Percentiles rank a stretch among this genome's conserved stretches.
phyloP scores from a whole-genome alignment of 1,140 invertebrate genomes.

The Acromyrmex heyeri region DNA sequence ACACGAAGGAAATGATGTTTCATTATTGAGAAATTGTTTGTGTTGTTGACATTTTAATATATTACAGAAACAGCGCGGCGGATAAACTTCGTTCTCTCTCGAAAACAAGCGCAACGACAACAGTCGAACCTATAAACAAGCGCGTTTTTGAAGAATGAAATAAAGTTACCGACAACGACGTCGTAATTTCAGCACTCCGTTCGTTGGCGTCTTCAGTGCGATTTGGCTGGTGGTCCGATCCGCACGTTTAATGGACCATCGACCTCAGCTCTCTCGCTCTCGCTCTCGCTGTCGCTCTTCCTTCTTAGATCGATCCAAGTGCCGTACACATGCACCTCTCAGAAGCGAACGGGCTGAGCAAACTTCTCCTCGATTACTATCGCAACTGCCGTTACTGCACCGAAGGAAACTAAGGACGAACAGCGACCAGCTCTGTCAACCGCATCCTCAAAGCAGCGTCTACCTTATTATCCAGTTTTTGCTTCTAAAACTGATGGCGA shows the following conservation, averaged over 20 bases:
- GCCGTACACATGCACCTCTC: constrained; percentile 34
- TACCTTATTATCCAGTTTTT: constrained; percentile 57
- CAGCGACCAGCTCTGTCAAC: constrained; percentile 45
- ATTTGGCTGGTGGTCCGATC: constrained; percentile 54
- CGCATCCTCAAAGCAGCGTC: constrained; percentile 49
- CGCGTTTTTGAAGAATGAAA: not conserved
- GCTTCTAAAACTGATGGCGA: not conserved
- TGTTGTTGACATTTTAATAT: not conserved
- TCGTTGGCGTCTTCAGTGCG: not conserved
- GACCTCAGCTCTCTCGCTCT: constrained; percentile 11
- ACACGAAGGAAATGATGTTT: not conserved
- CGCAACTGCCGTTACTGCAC: constrained; percentile 49
- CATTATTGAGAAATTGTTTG: not conserved
- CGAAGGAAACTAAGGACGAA: constrained; percentile 45
- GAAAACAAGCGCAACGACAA: not conserved
- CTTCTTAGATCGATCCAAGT: constrained; percentile 54
- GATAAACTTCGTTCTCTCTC: not conserved
- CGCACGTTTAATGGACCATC: constrained; percentile 61
- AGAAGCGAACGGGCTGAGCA: constrained; percentile 21
- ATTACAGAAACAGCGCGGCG: not conserved
- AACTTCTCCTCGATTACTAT: constrained; percentile 59
- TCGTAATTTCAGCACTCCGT: constrained; percentile 41
- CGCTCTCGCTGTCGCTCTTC: constrained; percentile 32
- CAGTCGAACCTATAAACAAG: not conserved
- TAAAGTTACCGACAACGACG: constrained; percentile 38